Base-by-base conservation (phyloP, 1,140 invertebrate genomes). In the Drusus annulatus region DNA sequence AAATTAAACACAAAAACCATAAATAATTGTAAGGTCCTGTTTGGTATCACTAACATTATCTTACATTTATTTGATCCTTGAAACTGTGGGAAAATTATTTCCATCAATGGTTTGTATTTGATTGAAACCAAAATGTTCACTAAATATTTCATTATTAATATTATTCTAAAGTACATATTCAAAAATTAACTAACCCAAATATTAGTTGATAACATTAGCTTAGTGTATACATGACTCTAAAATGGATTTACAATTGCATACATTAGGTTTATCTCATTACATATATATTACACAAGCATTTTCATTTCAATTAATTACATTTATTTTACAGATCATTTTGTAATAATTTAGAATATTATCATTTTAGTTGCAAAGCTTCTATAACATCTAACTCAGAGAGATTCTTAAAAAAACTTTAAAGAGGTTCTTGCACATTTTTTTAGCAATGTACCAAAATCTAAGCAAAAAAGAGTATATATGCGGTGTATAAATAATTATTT, bases 301-400 rank as follows among this genome's bases (percentile, higher is more conserved):
- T 36, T 36, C 31, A 36, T 2, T 36, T 36, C 5, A 6, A 36
- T 36, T 36, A 7, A 36, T 3, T 58, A 21, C 5, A 58, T 65
- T 74, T 54, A 74, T 17, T 21, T 74, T 51, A 36, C 31, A 36
- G 31, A 36, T 36, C 31, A 36, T 36, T 36, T 36, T 7, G 31
- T 36, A 36, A 74, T 17, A 74, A 74, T 74, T 74, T 74, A 74
- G 71, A 74, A 74, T 74, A 74, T 74, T 51, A 36, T 36, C 5
- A 4, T 74, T 51, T 17, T 54, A 74, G 28, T 74, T 74, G 54
- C 71, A 19, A 74, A 74, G 45, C 50, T 56, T 51, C 50, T 51
- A 21, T 15, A 58, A 58, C 21, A 7, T 17, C 21, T 17, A 58
- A 58, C 54, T 58, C 54, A n/a, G 21, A 58, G 17, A 58, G 54